Evolutionary conservation across 2,888 invertebrate species (phyloP).

Genomic region (Tortrix viridana): DNA sequence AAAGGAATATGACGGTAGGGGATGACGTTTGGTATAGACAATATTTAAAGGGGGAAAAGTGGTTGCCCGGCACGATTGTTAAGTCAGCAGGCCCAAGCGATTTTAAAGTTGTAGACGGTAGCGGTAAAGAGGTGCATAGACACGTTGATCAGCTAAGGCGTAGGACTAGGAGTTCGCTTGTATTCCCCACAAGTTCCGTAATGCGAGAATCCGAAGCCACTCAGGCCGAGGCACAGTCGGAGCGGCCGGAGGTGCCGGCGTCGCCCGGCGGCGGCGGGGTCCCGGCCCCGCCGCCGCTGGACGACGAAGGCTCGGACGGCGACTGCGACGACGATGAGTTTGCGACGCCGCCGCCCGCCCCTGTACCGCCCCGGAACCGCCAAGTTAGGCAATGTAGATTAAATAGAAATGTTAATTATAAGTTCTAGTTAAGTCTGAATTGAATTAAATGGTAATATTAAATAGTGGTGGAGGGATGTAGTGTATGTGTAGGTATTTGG

Average conservation of each 20-base stretch:
- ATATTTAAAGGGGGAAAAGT: no score
- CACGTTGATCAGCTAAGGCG: conserved; percentile 10
- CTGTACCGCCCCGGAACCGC: not conserved
- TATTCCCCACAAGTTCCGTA: not conserved
- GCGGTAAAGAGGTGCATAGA: not conserved
- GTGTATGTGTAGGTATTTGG: no score
- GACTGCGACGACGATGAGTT: not conserved
- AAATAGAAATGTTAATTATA: not conserved
- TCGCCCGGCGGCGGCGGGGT: not conserved
- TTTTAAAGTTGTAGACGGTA: not conserved
- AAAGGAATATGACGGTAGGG: not conserved
- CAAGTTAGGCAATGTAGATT: not conserved
- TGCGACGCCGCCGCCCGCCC: not conserved
- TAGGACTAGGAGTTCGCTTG: not conserved
- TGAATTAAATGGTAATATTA: no score
- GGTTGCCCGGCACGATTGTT: not conserved
- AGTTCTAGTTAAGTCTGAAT: not conserved
- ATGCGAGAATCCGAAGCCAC: not conserved
- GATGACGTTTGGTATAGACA: conserved; percentile 4
- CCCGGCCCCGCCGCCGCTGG: no score
- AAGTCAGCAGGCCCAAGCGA: not conserved
- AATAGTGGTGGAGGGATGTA: no score
- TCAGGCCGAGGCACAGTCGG: not conserved
- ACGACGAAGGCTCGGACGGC: not conserved
- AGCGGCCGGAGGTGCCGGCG: not conserved